A percentile compares a stretch with the other conserved stretches of the same genome.
Conservation (phyloP, 1,140 invertebrate species). For the Tyrophagus putrescentiae region DNA sequence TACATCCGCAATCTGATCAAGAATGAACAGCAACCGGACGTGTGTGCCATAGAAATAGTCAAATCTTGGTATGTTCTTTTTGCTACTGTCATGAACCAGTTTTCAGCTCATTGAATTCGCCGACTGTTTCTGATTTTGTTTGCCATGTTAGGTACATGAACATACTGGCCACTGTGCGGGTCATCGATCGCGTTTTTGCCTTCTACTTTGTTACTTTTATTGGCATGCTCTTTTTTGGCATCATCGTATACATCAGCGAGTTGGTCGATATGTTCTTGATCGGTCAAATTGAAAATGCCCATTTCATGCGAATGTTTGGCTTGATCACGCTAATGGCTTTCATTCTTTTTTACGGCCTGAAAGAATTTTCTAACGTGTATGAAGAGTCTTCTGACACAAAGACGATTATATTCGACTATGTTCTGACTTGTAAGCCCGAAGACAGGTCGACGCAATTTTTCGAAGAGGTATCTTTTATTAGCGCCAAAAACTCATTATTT, state of each 20-base stretch:
- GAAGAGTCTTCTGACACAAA: slow-evolving; percentile 6
- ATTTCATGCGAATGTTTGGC: not conserved
- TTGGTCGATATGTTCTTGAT: not conserved
- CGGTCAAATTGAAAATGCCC: not conserved
- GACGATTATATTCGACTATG: slow-evolving; percentile 13
- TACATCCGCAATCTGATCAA: slow-evolving; percentile 4
- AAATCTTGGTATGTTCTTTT: slow-evolving; percentile 14
- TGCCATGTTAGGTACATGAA: not conserved
- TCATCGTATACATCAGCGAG: not conserved
- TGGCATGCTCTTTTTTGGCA: slow-evolving; percentile 11
- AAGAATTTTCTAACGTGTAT: slow-evolving; percentile 5
- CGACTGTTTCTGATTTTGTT: not conserved
- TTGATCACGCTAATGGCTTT: not conserved
- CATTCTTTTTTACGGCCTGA: slow-evolving; percentile 8
- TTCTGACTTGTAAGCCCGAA: slow-evolving; percentile 2
- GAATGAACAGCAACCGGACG: not conserved
- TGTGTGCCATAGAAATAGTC: slow-evolving; percentile 7
- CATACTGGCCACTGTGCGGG: not conserved
- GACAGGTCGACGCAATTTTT: slow-evolving; percentile 11
- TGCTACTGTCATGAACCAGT: not conserved
- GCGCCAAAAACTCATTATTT: not conserved
- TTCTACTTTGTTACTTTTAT: slow-evolving; percentile 1
- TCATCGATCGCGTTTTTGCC: slow-evolving; percentile 8
- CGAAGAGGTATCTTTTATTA: slow-evolving; percentile 15
- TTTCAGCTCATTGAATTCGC: not conserved